Base-by-base conservation (phyloP, 2,113 vertebrate genomes). In the Emydocephalus ijimae region DNA sequence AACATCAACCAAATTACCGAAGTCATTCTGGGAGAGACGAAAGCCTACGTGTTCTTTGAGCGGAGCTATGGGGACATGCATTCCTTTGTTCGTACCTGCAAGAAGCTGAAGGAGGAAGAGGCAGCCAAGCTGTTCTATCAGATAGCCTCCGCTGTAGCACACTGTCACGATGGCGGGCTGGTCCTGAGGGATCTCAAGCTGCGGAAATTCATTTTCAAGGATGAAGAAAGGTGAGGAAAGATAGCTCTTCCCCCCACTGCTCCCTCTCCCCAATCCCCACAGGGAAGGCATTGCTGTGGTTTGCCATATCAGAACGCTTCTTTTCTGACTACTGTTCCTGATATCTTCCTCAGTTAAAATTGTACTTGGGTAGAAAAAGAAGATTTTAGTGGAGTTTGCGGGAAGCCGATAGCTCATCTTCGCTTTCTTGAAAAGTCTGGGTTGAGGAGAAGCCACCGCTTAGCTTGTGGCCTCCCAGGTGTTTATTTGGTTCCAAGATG, bases 1-100 rank as follows among this genome's bases (percentile, higher is more conserved):
- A 98, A 99, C 97, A 99, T 99, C 97, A 99, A 99, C 98, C 99
- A 99, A 97, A 99, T 99, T 97, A 98, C 99, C 91, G 99, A 99
- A 97, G 99, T 99, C 94, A 96, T 99, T 96, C 98, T 99, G 89
- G 99, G 99, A 91, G 99, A 99, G 96, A 98, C 98, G 92, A 98
- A 99, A 93, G 99, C 99, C 0, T 99, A 99, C 26, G 99, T 99
- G 96, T 99, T 99, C 98, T 99, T 99, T 89, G 98, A 99, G 97
- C 98, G 98, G 85, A 99, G 99, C 98, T 98, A 99, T 98, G 99
- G 99, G 90, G 99, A 99, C 98, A 99, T 99, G 99, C 99, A 99
- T 97, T 99, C 99, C 0, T 99, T 99, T 59, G 99, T 99, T 92
- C 99, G 99, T 93, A 99, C 98, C 95, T 99, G 99, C 98, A 99